Percentiles rank a stretch among this genome's conserved stretches.
Conservation (phyloP, 2,888 invertebrate species). For the Drosophila gaucha region DNA sequence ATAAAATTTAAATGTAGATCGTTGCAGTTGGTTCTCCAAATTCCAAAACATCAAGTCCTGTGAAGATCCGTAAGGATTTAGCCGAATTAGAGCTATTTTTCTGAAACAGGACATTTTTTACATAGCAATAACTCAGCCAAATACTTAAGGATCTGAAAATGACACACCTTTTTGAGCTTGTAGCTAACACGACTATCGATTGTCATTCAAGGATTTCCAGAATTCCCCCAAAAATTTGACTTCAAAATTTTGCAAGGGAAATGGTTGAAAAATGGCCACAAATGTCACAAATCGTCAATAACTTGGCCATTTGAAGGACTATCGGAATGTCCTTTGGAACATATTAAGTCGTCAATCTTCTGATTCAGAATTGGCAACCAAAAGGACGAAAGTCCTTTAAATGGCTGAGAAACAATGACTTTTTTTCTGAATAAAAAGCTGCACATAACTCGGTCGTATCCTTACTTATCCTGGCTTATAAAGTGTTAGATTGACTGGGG, state of each 20-base stretch:
- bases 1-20: neutral
- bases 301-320: constrained; percentile 1
- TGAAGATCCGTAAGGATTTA: neutral
- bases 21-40: neutral
- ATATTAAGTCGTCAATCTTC: neutral
- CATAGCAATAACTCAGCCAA: neutral
- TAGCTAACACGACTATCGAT: neutral
- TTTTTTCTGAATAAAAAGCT: neutral
- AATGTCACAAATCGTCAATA: no score
- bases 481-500: neutral
- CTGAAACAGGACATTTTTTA: neutral
- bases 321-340: neutral
- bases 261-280: neutral
- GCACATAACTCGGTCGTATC: neutral
- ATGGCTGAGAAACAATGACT: neutral
- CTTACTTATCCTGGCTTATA: neutral
- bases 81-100: neutral
- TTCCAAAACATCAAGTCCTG: neutral
- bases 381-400: neutral
- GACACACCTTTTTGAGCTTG: neutral
- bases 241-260: constrained; percentile 1
- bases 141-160: neutral
- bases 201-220: constrained; percentile 1
- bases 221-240: neutral
- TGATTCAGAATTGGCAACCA: neutral